Evolutionary conservation across 2,888 invertebrate species (phyloP).

Genomic region (Poecilus cupreus): DNA sequence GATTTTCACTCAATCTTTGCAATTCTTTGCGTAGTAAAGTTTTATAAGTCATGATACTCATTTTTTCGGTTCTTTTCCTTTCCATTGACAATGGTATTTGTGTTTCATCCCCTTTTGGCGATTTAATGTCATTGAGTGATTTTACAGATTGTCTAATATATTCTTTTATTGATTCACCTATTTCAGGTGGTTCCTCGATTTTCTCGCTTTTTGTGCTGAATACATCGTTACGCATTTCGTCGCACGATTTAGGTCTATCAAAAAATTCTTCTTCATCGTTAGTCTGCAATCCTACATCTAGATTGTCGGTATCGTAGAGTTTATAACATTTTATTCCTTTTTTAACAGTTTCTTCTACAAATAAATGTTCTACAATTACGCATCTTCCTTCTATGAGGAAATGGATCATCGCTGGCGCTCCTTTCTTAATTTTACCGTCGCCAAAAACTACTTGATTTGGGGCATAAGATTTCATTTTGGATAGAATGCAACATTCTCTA

Average conservation of each 20-base stretch:
- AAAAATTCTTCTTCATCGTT: too few relatives aligned
- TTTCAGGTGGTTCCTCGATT: too few relatives aligned
- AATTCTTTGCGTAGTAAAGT: neutral
- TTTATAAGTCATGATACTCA: neutral
- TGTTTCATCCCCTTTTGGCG: too few relatives aligned
- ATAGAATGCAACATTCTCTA: conserved; percentile 80
- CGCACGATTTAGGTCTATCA: too few relatives aligned
- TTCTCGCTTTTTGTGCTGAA: too few relatives aligned
- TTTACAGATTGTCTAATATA: too few relatives aligned
- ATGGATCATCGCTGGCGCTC: conserved; percentile 73
- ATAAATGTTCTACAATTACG: conserved; percentile 77
- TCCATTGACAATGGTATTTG: too few relatives aligned
- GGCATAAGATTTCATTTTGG: conserved; percentile 77
- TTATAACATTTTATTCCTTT: conserved; percentile 72
- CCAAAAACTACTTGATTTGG: conserved; percentile 76
- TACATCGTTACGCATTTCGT: too few relatives aligned
- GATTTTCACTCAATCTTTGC: neutral
- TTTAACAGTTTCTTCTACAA: conserved; percentile 70
- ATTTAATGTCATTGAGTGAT: neutral
- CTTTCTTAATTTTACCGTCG: conserved; percentile 74
- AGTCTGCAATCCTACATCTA: too few relatives aligned
- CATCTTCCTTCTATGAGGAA: conserved; percentile 78
- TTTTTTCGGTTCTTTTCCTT: too few relatives aligned
- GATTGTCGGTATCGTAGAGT: conserved; percentile 72
- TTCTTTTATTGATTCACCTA: too few relatives aligned